These are phyloP conservation scores for Malaclemys terrapin DNA, from an alignment of 2,113 vertebrate genomes.

Conservation along the genomic window DNA sequence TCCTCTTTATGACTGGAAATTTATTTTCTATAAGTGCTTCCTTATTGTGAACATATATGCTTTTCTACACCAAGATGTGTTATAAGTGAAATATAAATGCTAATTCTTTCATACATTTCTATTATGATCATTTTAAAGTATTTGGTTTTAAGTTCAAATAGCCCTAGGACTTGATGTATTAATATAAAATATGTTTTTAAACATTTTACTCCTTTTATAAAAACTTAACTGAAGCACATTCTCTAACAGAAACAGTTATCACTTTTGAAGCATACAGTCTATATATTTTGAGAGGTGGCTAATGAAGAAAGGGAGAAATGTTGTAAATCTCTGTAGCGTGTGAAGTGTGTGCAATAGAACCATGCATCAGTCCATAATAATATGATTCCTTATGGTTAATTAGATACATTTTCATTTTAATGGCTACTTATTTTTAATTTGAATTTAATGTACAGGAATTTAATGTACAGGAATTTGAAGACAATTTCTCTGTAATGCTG, in stretches of 20 bases:
- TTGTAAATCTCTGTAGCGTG: background rate
- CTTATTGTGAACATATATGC: accelerated
- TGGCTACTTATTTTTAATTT: conserved; percentile 8
- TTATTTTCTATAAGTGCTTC: background rate
- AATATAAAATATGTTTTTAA: background rate
- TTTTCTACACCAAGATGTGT: background rate
- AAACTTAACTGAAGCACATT: background rate
- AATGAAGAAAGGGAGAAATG: background rate
- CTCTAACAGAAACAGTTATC: accelerated
- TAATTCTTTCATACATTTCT: background rate
- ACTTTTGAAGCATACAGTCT: background rate
- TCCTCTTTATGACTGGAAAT: background rate
- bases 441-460: background rate
- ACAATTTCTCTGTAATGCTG: background rate
- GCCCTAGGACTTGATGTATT: background rate
- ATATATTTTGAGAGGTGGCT: background rate
- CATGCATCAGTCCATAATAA: background rate
- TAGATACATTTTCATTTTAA: conserved; percentile 24
- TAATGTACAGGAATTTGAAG: background rate
- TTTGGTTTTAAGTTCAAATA: background rate
- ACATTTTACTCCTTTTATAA: background rate
- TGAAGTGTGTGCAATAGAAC: background rate
- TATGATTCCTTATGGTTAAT: background rate
- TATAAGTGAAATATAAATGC: conserved; percentile 9
- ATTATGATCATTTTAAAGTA: background rate